Conservation (phyloP, 2,113 vertebrate species). For the Ameiurus melas region DNA sequence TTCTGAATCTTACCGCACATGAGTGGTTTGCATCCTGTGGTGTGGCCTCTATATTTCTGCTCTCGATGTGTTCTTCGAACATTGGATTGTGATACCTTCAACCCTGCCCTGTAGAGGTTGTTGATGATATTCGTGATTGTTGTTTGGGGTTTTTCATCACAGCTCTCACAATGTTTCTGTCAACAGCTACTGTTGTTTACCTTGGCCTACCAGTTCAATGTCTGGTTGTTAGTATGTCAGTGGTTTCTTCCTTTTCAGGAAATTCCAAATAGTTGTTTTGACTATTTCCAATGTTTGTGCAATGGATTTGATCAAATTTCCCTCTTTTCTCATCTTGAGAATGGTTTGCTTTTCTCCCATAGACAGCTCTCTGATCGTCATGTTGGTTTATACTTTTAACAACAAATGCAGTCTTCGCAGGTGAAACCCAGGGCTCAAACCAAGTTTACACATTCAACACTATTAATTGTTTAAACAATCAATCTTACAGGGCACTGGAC, state of each 20-base stretch:
- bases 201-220: not conserved
- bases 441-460: not conserved
- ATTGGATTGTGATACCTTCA: not conserved
- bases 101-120: not conserved
- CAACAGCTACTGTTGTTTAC: not conserved
- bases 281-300: not conserved
- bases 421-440: not conserved
- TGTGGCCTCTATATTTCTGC: not conserved
- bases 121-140: not conserved
- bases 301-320: not conserved
- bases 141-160: too few relatives aligned
- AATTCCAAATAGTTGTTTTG: not conserved
- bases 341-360: not conserved
- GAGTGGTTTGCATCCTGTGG: not conserved
- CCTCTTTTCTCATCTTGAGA: not conserved
- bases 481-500: too few relatives aligned
- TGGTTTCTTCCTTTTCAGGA: not conserved
- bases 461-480: too few relatives aligned
- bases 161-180: not conserved
- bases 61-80: not conserved
- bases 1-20: not conserved
- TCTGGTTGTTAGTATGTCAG: not conserved
- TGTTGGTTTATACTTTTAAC: too few relatives aligned
- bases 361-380: too few relatives aligned
- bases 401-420: not conserved